Percentiles rank a stretch among this genome's conserved stretches.
These are phyloP conservation scores for Leptestheria dahalacensis DNA, from an alignment of 1,140 invertebrate genomes.

Conservation along the genomic window DNA sequence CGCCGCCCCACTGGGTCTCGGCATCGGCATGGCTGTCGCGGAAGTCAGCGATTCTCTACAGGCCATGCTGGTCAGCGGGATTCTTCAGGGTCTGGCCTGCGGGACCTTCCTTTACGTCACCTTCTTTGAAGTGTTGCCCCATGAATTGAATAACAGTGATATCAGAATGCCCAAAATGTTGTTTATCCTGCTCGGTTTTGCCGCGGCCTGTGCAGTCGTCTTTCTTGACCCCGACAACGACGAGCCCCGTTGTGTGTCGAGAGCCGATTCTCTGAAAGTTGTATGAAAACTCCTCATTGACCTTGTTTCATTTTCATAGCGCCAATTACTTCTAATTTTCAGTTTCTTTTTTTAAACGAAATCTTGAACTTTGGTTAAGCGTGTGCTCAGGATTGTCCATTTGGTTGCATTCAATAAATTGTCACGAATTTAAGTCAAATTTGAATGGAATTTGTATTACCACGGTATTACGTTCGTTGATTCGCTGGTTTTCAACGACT, in stretches of 20 bases:
- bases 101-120: conserved; percentile 85
- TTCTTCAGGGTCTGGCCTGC: conserved; percentile 54
- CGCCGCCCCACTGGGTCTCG: conserved; percentile 53
- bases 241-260: conserved; percentile 3
- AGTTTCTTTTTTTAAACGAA: too few relatives aligned
- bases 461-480: too few relatives aligned
- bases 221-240: conserved; percentile 25
- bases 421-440: too few relatives aligned
- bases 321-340: not conserved
- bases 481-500: too few relatives aligned
- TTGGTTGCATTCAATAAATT: too few relatives aligned
- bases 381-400: too few relatives aligned
- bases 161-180: conserved; percentile 34
- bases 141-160: conserved; percentile 38
- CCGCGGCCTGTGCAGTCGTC: conserved; percentile 27
- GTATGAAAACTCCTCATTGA: too few relatives aligned
- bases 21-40: conserved; percentile 39
- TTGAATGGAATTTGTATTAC: too few relatives aligned
- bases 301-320: too few relatives aligned
- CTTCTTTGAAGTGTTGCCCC: conserved; percentile 75
- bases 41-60: conserved; percentile 23
- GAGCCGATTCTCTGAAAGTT: not conserved
- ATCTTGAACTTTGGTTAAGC: too few relatives aligned
- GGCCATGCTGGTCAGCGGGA: conserved; percentile 32
- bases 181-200: conserved; percentile 35